Percentiles rank a stretch among this genome's conserved stretches.
Evolutionary conservation across 1,140 invertebrate genomes (phyloP).

Genomic region (Wiebesia pumilae): DNA sequence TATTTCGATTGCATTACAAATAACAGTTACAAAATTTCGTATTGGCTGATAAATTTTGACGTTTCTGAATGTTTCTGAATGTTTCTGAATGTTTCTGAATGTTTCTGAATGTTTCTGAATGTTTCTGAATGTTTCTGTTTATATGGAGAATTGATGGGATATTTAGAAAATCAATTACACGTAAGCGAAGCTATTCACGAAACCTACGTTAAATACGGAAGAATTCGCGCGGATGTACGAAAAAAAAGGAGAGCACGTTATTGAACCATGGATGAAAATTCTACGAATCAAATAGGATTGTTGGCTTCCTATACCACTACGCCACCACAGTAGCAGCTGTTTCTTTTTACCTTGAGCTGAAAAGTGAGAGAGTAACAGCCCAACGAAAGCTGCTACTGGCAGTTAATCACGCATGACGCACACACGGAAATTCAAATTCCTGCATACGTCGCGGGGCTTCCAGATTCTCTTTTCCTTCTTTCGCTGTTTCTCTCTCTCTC

Average conservation of each 20-base stretch:
- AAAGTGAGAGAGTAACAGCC: neutral
- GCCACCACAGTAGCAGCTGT: neutral
- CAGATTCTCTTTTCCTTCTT: neutral
- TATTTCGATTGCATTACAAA: no score
- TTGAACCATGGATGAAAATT: conserved; percentile 14
- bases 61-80: no score
- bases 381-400: conserved; percentile 21
- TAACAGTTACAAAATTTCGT: no score
- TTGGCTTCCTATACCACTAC: neutral
- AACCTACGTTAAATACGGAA: neutral
- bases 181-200: neutral
- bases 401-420: conserved; percentile 43
- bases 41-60: no score
- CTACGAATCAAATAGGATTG: conserved; percentile 14
- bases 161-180: neutral
- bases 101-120: no score
- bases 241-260: neutral
- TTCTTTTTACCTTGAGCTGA: neutral
- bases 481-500: neutral
- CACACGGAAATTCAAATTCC: conserved; percentile 46
- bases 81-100: no score
- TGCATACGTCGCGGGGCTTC: neutral
- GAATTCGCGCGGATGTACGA: neutral
- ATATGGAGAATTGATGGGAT: no score
- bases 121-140: no score